These are phyloP conservation scores for Drosophila lini DNA, from an alignment of 1,140 invertebrate species.

Conservation along the genomic window DNA sequence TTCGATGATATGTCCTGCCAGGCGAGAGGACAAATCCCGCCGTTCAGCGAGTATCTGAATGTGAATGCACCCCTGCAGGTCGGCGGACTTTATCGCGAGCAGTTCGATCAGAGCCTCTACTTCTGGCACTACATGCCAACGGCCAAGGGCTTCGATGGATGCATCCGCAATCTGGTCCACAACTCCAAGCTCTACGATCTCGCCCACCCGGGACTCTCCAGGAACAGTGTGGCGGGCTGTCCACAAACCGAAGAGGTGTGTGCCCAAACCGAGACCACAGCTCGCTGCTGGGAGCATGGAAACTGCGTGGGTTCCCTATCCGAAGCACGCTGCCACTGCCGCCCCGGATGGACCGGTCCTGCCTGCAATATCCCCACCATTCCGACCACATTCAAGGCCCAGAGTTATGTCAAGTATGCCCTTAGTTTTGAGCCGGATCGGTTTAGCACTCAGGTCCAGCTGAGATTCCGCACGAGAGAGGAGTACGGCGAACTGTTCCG, in stretches of 20 bases:
- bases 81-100: slow-evolving; percentile 94
- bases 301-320: slow-evolving; percentile 95
- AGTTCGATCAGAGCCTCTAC: slow-evolving; percentile 93
- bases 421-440: slow-evolving; percentile 96
- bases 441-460: slow-evolving; percentile 95
- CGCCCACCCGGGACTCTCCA: slow-evolving; percentile 92
- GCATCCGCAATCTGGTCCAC: slow-evolving; percentile 97
- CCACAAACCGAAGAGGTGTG: slow-evolving; percentile 95
- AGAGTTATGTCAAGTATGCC: slow-evolving; percentile 98
- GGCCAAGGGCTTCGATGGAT: slow-evolving; percentile 96
- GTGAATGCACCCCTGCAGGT: slow-evolving; percentile 97
- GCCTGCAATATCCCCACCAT: slow-evolving; percentile 93
- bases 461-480: slow-evolving; percentile 96
- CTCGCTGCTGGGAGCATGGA: slow-evolving; percentile 95
- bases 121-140: slow-evolving; percentile 94
- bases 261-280: slow-evolving; percentile 91
- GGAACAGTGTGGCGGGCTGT: slow-evolving; percentile 94
- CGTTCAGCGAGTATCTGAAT: slow-evolving; percentile 98
- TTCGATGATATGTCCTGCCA: slow-evolving; percentile 96
- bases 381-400: slow-evolving; percentile 93
- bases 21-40: slow-evolving; percentile 93
- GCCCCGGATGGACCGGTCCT: slow-evolving; percentile 95
- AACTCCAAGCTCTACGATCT: slow-evolving; percentile 98
- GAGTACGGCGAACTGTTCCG: slow-evolving; percentile 95
- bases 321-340: slow-evolving; percentile 95